Evolutionary conservation across 2,113 vertebrate species (phyloP).

Genomic region (Xiphorhynchus elegans): DNA sequence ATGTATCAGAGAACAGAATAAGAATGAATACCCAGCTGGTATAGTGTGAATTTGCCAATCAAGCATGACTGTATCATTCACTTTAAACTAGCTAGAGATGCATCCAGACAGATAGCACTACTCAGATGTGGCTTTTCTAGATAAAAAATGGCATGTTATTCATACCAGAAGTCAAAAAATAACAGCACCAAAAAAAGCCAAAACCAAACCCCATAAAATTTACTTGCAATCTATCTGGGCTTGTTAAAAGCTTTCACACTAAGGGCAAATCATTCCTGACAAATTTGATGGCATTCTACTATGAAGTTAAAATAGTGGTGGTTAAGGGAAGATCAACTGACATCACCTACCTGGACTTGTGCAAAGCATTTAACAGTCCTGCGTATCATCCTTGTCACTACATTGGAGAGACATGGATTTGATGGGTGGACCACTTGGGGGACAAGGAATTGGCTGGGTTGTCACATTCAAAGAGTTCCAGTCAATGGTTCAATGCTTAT

Average conservation of each 20-base stretch:
- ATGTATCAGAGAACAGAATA: constrained; percentile 34
- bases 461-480: neutral
- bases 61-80: constrained; percentile 14
- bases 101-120: constrained; percentile 12
- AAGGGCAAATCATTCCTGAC: neutral
- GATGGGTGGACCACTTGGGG: neutral
- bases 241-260: neutral
- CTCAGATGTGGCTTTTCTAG: neutral
- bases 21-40: constrained; percentile 52
- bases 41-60: constrained; percentile 51
- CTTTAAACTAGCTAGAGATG: constrained; percentile 20
- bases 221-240: neutral
- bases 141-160: neutral
- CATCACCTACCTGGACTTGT: neutral
- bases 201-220: neutral
- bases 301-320: neutral
- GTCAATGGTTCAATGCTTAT: neutral
- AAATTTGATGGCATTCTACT: neutral
- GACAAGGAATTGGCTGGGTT: neutral
- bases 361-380: neutral
- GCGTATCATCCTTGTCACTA: neutral
- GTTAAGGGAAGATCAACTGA: neutral
- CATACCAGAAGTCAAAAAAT: neutral
- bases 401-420: neutral
- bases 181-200: neutral